Evolutionary conservation across 2,113 vertebrate species (phyloP).

Genomic region (Gallinago undulata): DNA sequence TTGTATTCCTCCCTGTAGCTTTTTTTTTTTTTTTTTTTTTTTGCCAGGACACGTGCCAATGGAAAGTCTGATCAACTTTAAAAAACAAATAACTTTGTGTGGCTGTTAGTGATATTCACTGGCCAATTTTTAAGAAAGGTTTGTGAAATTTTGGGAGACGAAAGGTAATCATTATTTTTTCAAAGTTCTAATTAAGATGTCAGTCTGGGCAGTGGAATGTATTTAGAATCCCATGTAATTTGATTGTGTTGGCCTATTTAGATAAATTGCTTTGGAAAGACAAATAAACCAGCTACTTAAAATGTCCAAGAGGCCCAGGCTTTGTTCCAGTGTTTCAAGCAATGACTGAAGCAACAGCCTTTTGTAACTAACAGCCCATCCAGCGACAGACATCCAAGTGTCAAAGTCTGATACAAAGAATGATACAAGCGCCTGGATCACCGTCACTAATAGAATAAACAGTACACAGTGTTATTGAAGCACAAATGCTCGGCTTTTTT

Average conservation of each 20-base stretch:
- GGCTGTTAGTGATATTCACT: constrained; percentile 67
- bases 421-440: background rate
- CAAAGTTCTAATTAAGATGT: constrained; percentile 78
- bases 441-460: constrained; percentile 27
- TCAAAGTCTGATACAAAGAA: constrained; percentile 69
- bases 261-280: constrained; percentile 79
- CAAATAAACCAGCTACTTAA: constrained; percentile 77
- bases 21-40: background rate
- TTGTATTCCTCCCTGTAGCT: background rate
- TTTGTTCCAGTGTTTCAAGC: constrained; percentile 72
- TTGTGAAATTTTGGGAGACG: constrained; percentile 64
- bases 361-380: constrained; percentile 69
- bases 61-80: constrained; percentile 75
- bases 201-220: constrained; percentile 69
- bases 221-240: constrained; percentile 77
- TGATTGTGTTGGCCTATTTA: constrained; percentile 79
- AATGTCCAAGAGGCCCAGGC: constrained; percentile 72
- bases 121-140: constrained; percentile 70
- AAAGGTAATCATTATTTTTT: constrained; percentile 73
- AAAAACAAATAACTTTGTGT: constrained; percentile 69
- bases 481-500: background rate
- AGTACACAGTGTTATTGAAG: constrained; percentile 21
- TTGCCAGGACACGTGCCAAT: constrained; percentile 63
- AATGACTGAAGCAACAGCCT: constrained; percentile 69
- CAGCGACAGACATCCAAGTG: constrained; percentile 63